Evolutionary conservation across 2,888 invertebrate species (phyloP), one percentile per base, ranked within the genome.

Genomic region (Amphipoea oculea): DNA sequence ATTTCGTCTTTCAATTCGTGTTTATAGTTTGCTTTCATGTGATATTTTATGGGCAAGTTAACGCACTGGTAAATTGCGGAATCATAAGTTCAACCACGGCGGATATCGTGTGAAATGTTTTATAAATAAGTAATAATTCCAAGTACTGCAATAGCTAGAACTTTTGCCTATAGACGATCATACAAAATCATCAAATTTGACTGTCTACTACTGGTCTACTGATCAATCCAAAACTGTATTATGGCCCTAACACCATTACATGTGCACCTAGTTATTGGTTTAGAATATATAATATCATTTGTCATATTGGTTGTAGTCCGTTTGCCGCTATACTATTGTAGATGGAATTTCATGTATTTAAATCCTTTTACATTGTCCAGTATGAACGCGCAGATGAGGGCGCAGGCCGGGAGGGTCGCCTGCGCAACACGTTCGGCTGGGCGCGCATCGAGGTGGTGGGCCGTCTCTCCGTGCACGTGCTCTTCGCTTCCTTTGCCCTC

Each of bases 351-450:
- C 1, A 45, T 62, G 2, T 76, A 29, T 65, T n/a, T 12, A 17
- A 77, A 74, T 54, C 6, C 5, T 20, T 66, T 45, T n/a, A n/a
- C 42, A 40, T 20, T 75, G 48, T 73, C 36, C 90, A 97, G 97
- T 97, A 95, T 70, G 96, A 97, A 79, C 94, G 96, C 68, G 96
- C 96, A 1, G 97, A 97, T 83, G 97, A 96, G 92, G 91, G 97
- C 92, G 89, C 97, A 94, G 97, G 96, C 0, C 92, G 95, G 7
- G 98, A 98, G 88, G 97, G 99, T 87, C 98, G 98, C 79, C 96
- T 99, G 79, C 98, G 98, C 83, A 99, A 99, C 94, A 99, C 99
- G 0, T 99, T 99, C 91, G 99, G 99, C 14, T 99, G 99, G 99
- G 98, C 99, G 5, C 97, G 99, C 85, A 98, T 99, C 74, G 99